Conservation (phyloP, 2,113 vertebrate species). For the Arvicanthis niloticus region DNA sequence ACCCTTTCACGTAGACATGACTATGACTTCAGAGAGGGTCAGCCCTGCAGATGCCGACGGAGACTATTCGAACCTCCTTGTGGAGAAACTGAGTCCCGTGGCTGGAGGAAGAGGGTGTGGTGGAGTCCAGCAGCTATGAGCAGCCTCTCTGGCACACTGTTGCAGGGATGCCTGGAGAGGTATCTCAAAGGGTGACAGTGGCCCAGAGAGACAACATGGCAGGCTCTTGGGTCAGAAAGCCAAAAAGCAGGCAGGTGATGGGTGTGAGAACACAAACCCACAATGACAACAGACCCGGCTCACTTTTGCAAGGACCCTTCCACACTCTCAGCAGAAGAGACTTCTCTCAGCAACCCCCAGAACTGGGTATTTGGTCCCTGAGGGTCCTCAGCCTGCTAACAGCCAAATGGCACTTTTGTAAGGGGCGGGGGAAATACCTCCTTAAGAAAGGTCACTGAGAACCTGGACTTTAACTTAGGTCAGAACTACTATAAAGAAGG, state of each 20-base stretch:
- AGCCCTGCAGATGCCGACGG: rapidly evolving
- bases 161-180: neutral
- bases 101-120: neutral
- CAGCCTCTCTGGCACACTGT: no score
- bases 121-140: neutral
- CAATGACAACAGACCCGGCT: neutral
- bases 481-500: neutral
- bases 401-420: neutral
- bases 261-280: no score
- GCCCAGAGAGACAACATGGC: neutral
- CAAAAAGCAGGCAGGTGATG: neutral
- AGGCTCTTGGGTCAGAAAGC: neutral
- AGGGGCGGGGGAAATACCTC: neutral
- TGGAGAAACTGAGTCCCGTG: neutral
- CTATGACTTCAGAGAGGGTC: neutral
- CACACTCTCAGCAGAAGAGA: neutral
- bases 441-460: neutral
- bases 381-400: neutral
- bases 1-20: neutral
- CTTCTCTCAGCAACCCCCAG: neutral
- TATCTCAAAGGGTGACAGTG: rapidly evolving
- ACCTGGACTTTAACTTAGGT: neutral
- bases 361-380: rapidly evolving
- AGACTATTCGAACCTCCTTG: neutral
- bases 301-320: no score